A percentile compares a stretch with the other conserved stretches of the same genome.
Conservation (phyloP, 2,113 vertebrate species). For the Haliaeetus leucogaster region DNA sequence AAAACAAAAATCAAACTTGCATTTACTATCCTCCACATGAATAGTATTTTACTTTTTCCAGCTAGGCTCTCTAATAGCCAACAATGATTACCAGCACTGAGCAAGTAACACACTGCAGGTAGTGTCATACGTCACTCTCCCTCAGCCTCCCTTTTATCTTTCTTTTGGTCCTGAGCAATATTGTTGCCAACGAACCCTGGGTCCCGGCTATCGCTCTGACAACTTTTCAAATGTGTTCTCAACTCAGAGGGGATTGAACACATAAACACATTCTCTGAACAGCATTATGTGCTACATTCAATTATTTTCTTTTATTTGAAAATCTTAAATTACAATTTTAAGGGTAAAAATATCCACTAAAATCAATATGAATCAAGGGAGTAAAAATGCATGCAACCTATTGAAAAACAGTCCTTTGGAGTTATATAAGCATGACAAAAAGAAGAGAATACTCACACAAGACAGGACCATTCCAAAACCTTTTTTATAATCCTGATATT, state of each 20-base stretch:
- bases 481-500: neutral
- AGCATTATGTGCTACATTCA: neutral
- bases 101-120: neutral
- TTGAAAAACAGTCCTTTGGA: neutral
- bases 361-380: neutral
- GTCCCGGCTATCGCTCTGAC: rapidly evolving
- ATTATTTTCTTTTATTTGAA: neutral
- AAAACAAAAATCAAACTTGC: neutral
- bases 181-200: neutral
- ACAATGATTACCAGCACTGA: neutral
- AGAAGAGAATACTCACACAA: neutral
- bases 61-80: neutral
- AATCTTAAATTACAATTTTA: neutral
- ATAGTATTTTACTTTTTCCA: neutral
- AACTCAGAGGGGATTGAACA: neutral
- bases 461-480: neutral
- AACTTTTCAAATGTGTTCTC: neutral
- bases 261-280: too few species aligned
- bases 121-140: neutral
- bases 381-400: neutral
- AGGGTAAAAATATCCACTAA: neutral
- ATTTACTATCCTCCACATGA: neutral
- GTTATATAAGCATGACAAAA: neutral
- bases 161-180: neutral
- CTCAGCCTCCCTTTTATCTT: neutral